Percentiles rank a stretch among this genome's conserved stretches.
phyloP scores from a whole-genome alignment of 2,888 invertebrate species.

The Malthinus seriepunctatus region DNA sequence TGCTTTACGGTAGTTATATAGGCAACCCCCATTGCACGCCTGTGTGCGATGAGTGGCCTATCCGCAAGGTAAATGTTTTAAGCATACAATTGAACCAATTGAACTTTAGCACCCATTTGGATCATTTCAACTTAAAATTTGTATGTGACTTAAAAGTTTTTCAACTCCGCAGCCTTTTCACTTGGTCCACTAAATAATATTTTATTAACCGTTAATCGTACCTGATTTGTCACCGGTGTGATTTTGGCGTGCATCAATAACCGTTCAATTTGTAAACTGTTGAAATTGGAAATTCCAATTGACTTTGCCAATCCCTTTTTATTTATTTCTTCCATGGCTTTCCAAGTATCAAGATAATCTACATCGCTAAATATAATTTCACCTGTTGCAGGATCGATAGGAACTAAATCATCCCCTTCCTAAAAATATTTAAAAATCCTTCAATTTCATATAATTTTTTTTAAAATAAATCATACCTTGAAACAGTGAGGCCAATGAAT shows the following conservation, averaged over 20 bases:
- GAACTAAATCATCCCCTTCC: conserved; percentile 67
- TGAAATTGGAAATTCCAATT: conserved; percentile 86
- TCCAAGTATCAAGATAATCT: conserved; percentile 75
- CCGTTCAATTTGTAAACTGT: conserved; percentile 71
- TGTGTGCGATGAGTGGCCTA: too few relatives aligned
- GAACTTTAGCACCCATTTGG: too few relatives aligned
- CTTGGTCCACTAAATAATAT: too few relatives aligned
- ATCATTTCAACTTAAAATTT: too few relatives aligned
- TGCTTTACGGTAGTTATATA: too few relatives aligned
- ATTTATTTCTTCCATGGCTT: conserved; percentile 73
- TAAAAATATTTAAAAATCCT: conserved; percentile 42
- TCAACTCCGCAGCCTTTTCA: too few relatives aligned
- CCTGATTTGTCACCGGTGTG: conserved; percentile 69
- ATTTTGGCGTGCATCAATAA: conserved; percentile 66
- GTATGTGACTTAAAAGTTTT: too few relatives aligned
- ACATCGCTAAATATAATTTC: conserved; percentile 59
- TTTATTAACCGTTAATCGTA: too few relatives aligned
- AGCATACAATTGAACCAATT: too few relatives aligned
- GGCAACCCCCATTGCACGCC: too few relatives aligned
- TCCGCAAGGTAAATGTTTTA: too few relatives aligned
- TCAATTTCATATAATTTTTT: neutral
- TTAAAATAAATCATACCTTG: neutral
- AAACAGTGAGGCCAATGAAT: conserved; percentile 61
- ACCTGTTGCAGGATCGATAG: conserved; percentile 58
- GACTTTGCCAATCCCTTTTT: conserved; percentile 68